Percentiles rank a stretch among this genome's conserved stretches.
These are phyloP conservation scores for Montifringilla adamsi DNA, from an alignment of 2,113 vertebrate genomes.

Conservation along the genomic window DNA sequence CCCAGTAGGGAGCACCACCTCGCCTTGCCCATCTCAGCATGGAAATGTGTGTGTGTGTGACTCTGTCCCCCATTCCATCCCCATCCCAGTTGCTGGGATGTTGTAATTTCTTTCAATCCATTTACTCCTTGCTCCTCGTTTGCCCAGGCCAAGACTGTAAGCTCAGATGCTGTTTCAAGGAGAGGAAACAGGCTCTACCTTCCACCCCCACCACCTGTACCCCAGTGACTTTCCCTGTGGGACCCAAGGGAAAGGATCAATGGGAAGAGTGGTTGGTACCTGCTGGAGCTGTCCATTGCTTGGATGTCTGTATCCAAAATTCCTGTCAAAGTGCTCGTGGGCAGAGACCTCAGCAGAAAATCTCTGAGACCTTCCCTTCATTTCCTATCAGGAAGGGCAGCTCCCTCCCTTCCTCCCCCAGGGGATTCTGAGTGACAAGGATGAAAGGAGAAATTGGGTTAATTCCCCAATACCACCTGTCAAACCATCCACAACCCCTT, in stretches of 20 bases:
- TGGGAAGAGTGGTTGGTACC: not conserved
- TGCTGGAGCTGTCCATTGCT: not conserved
- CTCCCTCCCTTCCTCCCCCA: not conserved
- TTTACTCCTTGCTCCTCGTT: rapidly evolving
- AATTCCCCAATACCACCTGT: not conserved
- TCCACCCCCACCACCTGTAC: not conserved
- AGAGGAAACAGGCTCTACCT: not conserved
- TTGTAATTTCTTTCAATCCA: not conserved
- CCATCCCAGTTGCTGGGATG: not conserved
- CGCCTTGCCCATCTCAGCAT: not conserved
- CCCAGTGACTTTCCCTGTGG: not conserved
- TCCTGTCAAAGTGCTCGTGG: not conserved
- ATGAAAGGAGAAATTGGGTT: not conserved
- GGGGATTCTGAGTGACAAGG: not conserved
- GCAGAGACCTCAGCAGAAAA: not conserved
- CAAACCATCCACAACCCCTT: not conserved
- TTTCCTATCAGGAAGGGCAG: not conserved
- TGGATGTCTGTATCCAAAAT: not conserved
- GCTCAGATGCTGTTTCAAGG: not conserved
- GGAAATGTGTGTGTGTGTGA: not conserved
- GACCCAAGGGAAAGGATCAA: not conserved
- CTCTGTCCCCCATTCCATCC: rapidly evolving
- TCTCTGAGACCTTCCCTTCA: not conserved
- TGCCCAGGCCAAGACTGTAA: not conserved
- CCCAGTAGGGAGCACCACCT: not conserved